Evolutionary conservation across 2,113 vertebrate species (phyloP).

Genomic region (Aptenodytes forsteri): DNA sequence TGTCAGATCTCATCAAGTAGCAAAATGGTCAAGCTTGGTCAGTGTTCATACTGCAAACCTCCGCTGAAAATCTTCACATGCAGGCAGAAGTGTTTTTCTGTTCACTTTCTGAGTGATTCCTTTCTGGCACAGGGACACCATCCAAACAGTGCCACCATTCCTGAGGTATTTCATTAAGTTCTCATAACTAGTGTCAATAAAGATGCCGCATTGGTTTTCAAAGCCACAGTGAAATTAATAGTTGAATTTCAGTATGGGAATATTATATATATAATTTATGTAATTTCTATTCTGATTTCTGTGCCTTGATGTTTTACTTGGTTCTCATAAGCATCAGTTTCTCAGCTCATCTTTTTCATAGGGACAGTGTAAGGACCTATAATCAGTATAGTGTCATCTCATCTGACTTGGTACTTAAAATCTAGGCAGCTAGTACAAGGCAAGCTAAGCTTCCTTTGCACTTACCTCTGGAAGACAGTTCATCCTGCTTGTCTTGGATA

Average conservation of each 20-base stretch:
- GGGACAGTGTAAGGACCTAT: background rate
- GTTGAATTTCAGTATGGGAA: background rate
- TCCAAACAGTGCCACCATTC: background rate
- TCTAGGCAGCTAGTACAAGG: background rate
- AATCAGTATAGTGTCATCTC: background rate
- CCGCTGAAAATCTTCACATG: background rate
- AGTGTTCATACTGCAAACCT: background rate
- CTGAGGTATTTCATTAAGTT: background rate
- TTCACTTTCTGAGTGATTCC: background rate
- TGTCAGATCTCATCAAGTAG: constrained; percentile 62
- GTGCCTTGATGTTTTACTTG: background rate
- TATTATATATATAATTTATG: no score
- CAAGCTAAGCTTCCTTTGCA: background rate
- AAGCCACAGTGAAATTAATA: background rate
- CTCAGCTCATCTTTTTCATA: background rate
- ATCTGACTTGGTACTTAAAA: background rate
- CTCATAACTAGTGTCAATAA: background rate
- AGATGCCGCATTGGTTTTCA: background rate
- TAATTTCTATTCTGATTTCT: background rate
- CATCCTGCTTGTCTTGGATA: background rate
- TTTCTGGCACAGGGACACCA: background rate
- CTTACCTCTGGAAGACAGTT: background rate
- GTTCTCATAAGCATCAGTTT: background rate
- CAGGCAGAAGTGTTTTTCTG: background rate
- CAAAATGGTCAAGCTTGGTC: background rate